Conservation (phyloP, 2,888 invertebrate species). For the Sphaeridia pumilis region DNA sequence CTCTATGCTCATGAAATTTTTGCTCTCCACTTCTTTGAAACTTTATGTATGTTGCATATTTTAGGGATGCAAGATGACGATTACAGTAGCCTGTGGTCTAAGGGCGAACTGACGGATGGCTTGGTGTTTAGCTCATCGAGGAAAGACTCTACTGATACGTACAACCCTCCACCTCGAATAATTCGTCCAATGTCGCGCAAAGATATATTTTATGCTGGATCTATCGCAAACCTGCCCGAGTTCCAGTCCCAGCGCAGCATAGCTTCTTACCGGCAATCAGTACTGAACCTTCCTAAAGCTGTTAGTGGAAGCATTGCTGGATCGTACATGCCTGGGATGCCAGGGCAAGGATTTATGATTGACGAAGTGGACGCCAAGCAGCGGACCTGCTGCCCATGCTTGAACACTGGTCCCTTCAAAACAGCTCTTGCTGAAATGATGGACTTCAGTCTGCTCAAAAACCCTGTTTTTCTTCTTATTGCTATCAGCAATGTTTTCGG, state of each 20-base stretch:
- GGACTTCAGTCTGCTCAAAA: conserved; percentile 73
- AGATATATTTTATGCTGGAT: conserved; percentile 96
- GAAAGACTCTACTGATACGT: conserved; percentile 18
- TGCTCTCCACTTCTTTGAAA: background rate
- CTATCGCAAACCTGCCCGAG: conserved; percentile 82
- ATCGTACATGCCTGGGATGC: conserved; percentile 12
- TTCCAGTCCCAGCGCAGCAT: conserved; percentile 85
- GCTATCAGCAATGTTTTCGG: conserved; percentile 91
- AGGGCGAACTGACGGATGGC: conserved; percentile 35
- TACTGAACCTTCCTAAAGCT: conserved; percentile 66
- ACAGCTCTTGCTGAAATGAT: conserved; percentile 77
- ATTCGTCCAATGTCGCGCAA: conserved; percentile 83
- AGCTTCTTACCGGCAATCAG: conserved; percentile 79
- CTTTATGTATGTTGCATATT: background rate
- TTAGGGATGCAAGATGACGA: conserved; percentile 32
- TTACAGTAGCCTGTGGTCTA: conserved; percentile 34
- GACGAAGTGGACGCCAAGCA: conserved; percentile 1
- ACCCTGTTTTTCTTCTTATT: conserved; percentile 82
- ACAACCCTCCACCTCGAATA: conserved; percentile 53
- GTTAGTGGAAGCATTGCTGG: conserved; percentile 13
- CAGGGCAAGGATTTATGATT: conserved; percentile 8
- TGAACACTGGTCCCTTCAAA: conserved; percentile 49
- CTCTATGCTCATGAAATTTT: background rate
- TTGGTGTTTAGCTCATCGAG: conserved; percentile 32
- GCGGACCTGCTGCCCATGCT: conserved; percentile 23